Conservation (phyloP, 2,888 invertebrate species). For the Folsomia manolachei region DNA sequence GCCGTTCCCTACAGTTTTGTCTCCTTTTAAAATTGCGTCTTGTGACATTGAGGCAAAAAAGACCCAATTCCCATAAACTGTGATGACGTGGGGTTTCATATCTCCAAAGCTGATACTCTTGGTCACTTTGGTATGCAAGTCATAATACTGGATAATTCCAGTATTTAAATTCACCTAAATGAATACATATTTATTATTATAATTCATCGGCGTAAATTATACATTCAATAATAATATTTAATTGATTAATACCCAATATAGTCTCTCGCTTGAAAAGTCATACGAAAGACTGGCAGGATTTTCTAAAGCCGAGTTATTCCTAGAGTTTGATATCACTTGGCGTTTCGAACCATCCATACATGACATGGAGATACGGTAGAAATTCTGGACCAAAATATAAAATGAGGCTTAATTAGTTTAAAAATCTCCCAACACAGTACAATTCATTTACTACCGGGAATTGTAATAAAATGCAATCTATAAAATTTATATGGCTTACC, state of each 20-base stretch:
- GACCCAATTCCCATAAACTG: conserved; percentile 64
- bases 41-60: conserved; percentile 65
- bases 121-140: conserved; percentile 56
- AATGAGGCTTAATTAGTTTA: no score
- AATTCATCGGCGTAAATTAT: conserved; percentile 48
- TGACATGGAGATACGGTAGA: conserved; percentile 54
- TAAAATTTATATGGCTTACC: no score
- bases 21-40: conserved; percentile 64
- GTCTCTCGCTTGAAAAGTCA: conserved; percentile 54
- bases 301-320: conserved; percentile 51
- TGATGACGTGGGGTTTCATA: conserved; percentile 63
- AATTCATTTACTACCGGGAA: no score
- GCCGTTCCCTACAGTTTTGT: conserved; percentile 60
- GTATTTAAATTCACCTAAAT: conserved; percentile 53
- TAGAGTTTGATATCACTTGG: conserved; percentile 51
- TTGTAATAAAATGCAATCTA: no score
- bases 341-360: conserved; percentile 65
- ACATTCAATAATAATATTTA: no score
- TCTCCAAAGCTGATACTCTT: conserved; percentile 51
- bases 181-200: no score
- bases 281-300: conserved; percentile 52
- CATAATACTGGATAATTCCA: conserved; percentile 64
- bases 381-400: no score
- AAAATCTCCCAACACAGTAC: no score
- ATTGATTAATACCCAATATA: no score